Percentiles rank a stretch among this genome's conserved stretches.
These are phyloP conservation scores for fruit fly (Drosophila melanogaster) DNA, from an alignment of 1,140 invertebrate species.

Conservation along the genomic window DNA sequence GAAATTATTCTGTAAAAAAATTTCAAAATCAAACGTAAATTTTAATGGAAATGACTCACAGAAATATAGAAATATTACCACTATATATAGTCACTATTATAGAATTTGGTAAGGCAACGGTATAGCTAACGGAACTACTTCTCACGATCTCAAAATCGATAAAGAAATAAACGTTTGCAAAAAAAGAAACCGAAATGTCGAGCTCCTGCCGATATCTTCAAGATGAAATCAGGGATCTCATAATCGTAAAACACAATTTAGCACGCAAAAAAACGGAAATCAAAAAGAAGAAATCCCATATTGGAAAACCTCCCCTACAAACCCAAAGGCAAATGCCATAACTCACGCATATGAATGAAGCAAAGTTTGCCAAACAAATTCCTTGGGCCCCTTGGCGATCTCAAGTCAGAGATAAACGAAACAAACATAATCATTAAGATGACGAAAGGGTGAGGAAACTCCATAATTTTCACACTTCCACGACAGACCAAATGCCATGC, in stretches of 20 bases:
- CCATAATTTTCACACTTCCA: conserved; percentile 79
- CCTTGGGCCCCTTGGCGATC: conserved; percentile 45
- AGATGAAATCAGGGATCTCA: conserved; percentile 42
- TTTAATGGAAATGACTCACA: too few species aligned
- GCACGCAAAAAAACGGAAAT: conserved; percentile 59
- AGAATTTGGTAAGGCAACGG: too few species aligned
- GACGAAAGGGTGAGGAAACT: conserved; percentile 61
- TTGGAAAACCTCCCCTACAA: conserved; percentile 61
- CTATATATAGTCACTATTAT: too few species aligned
- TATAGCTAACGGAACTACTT: conserved; percentile 42
- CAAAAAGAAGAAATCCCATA: conserved; percentile 26
- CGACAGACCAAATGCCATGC: conserved; percentile 55
- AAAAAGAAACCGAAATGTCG: conserved; percentile 43
- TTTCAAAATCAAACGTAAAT: too few species aligned
- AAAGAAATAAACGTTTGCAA: conserved; percentile 63
- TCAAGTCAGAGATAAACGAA: conserved; percentile 64
- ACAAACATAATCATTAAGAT: conserved; percentile 71
- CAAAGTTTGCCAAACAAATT: conserved; percentile 75
- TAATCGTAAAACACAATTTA: conserved; percentile 68
- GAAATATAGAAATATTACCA: too few species aligned
- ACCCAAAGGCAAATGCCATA: conserved; percentile 58
- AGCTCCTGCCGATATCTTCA: conserved; percentile 45
- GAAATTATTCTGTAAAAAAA: too few species aligned
- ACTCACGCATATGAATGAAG: conserved; percentile 74
- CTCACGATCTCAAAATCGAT: conserved; percentile 67